phyloP scores from a whole-genome alignment of 2,797 vertebrate species.

The Glossophaga mutica region DNA sequence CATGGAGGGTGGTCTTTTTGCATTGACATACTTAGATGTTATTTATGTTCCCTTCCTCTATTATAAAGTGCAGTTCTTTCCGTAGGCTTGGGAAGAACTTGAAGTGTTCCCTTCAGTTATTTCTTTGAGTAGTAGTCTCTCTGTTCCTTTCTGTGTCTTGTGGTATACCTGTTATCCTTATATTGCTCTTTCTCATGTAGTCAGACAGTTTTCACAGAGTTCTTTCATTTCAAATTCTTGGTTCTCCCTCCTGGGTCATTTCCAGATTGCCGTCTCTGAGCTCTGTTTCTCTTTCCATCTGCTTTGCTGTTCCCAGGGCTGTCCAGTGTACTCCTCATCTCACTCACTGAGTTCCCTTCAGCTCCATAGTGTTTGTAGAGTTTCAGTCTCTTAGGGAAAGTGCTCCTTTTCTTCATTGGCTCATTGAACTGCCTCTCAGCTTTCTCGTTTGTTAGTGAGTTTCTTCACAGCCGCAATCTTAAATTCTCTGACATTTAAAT shows the following conservation, averaged over 20 bases:
- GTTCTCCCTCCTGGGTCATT: not conserved
- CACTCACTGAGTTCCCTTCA: not conserved
- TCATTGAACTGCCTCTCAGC: not conserved
- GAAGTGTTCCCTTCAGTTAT: not conserved
- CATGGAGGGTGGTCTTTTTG: not conserved
- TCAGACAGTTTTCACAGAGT: not conserved
- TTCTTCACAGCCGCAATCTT: not conserved
- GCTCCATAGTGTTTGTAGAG: not conserved
- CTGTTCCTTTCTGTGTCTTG: not conserved
- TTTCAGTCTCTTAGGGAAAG: not conserved
- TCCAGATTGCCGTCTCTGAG: not conserved
- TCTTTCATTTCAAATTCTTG: not conserved
- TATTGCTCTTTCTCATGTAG: not conserved
- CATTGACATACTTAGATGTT: not conserved
- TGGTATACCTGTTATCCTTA: not conserved
- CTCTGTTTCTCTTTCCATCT: not conserved
- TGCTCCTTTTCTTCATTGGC: not conserved
- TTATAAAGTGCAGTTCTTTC: not conserved
- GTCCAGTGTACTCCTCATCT: not conserved
- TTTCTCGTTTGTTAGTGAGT: not conserved
- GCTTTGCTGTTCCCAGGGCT: not conserved
- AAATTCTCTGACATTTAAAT: not conserved
- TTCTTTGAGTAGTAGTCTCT: not conserved
- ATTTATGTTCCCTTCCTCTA: not conserved
- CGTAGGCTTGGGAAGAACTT: not conserved